Conservation (phyloP, 2,888 invertebrate genomes). For the Metellina segmentata region DNA sequence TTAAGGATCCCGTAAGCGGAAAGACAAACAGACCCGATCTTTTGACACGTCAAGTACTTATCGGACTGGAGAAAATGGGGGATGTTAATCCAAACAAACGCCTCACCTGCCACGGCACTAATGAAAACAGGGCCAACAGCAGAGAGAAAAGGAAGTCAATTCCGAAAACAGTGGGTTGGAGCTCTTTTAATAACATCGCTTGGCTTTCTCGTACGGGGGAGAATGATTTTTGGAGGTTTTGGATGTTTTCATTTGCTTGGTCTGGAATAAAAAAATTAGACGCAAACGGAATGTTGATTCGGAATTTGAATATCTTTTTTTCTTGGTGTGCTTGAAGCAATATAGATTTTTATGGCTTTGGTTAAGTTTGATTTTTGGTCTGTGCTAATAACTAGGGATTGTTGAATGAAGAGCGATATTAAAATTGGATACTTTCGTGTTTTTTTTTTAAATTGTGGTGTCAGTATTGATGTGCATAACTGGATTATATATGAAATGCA, state of each 20-base stretch:
- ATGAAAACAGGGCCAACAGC: slow-evolving; percentile 7
- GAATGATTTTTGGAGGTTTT: slow-evolving; percentile 9
- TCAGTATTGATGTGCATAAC: too few relatives aligned
- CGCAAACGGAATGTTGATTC: neutral
- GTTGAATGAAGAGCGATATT: too few relatives aligned
- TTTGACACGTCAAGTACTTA: slow-evolving; percentile 28
- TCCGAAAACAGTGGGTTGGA: neutral
- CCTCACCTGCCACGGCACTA: neutral
- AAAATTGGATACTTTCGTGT: too few relatives aligned
- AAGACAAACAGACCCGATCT: slow-evolving; percentile 23
- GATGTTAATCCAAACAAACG: slow-evolving; percentile 36
- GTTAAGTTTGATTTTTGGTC: too few relatives aligned
- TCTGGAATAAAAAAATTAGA: neutral
- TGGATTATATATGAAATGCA: too few relatives aligned
- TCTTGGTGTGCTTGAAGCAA: neutral
- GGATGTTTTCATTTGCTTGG: slow-evolving; percentile 14
- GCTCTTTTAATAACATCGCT: neutral
- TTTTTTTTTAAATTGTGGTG: too few relatives aligned
- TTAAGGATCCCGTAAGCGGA: slow-evolving; percentile 35
- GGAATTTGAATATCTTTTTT: neutral
- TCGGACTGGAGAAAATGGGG: neutral
- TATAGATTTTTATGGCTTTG: too few relatives aligned
- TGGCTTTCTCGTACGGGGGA: neutral
- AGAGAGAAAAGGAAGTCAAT: slow-evolving; percentile 12
- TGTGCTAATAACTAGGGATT: too few relatives aligned